A percentile compares a stretch with the other conserved stretches of the same genome.
Conservation (phyloP, 2,888 invertebrate genomes). For the Pollenia angustigena region DNA sequence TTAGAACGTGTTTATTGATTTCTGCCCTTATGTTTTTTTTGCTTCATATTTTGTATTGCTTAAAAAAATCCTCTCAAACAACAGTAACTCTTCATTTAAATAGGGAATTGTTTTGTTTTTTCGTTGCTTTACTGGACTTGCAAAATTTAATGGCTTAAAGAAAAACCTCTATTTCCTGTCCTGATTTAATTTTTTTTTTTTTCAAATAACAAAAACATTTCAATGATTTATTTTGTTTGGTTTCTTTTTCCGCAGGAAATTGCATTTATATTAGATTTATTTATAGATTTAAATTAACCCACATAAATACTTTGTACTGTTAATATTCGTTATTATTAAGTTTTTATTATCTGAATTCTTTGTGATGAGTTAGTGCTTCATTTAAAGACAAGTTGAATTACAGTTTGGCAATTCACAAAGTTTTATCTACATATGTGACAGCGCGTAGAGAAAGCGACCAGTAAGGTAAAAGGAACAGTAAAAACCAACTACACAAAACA, state of each 20-base stretch:
- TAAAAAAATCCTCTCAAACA: background rate
- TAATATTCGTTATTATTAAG: too few species aligned
- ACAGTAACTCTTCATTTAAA: background rate
- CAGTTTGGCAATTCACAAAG: too few species aligned
- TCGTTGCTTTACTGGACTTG: background rate
- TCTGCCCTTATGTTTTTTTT: background rate
- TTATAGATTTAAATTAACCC: constrained; percentile 18
- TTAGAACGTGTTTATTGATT: background rate
- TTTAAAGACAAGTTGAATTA: too few species aligned
- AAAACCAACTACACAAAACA: too few species aligned
- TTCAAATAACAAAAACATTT: background rate
- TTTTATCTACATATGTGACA: too few species aligned
- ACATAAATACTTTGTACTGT: background rate
- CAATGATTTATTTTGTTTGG: background rate
- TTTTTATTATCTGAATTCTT: too few species aligned
- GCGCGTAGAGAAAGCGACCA: too few species aligned
- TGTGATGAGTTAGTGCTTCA: too few species aligned
- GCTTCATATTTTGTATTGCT: background rate
- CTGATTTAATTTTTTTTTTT: constrained; percentile 3
- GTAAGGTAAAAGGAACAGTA: too few species aligned
- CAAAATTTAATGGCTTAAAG: background rate
- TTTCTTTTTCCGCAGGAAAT: background rate
- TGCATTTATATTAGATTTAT: constrained; percentile 15
- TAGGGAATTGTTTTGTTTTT: constrained; percentile 10
- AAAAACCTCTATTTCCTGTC: constrained; percentile 12